Evolutionary conservation across 2,113 vertebrate species (phyloP).

Genomic region (Tupaia chinensis): DNA sequence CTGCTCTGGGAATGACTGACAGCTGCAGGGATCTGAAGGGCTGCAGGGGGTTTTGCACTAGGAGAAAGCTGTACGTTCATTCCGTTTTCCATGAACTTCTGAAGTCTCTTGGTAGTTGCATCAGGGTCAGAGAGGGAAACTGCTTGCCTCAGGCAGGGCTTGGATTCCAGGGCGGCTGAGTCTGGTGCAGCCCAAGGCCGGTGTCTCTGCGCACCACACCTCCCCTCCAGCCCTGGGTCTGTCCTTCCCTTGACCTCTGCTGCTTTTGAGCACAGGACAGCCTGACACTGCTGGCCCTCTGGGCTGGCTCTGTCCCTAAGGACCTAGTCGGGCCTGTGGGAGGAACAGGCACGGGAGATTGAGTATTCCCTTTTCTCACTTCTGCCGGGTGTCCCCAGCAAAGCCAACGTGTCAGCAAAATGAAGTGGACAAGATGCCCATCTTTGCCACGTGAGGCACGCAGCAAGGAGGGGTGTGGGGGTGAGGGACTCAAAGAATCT

Average conservation of each 20-base stretch:
- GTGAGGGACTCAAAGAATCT: not conserved
- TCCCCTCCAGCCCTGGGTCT: not conserved
- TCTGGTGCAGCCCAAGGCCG: too few species aligned
- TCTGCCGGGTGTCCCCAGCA: not conserved
- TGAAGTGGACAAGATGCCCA: not conserved
- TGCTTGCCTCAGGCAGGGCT: not conserved
- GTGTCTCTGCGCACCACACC: too few species aligned
- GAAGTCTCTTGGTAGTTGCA: too few species aligned
- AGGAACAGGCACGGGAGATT: not conserved
- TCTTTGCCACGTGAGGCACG: not conserved
- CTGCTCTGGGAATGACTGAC: not conserved
- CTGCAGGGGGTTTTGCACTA: too few species aligned
- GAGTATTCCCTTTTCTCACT: accelerated
- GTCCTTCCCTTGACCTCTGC: not conserved
- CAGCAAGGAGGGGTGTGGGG: not conserved
- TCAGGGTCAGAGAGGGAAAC: not conserved
- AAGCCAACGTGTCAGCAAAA: not conserved
- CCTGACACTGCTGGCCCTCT: not conserved
- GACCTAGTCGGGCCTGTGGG: not conserved
- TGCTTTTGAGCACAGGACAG: not conserved
- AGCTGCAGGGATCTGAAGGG: too few species aligned
- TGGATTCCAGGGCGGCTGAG: too few species aligned
- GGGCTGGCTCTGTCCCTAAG: not conserved
- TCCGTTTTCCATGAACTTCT: too few species aligned
- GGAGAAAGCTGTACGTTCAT: too few species aligned